These are phyloP conservation scores for Opisthocomus hoazin DNA, from an alignment of 2,113 vertebrate genomes.

Conservation along the genomic window DNA sequence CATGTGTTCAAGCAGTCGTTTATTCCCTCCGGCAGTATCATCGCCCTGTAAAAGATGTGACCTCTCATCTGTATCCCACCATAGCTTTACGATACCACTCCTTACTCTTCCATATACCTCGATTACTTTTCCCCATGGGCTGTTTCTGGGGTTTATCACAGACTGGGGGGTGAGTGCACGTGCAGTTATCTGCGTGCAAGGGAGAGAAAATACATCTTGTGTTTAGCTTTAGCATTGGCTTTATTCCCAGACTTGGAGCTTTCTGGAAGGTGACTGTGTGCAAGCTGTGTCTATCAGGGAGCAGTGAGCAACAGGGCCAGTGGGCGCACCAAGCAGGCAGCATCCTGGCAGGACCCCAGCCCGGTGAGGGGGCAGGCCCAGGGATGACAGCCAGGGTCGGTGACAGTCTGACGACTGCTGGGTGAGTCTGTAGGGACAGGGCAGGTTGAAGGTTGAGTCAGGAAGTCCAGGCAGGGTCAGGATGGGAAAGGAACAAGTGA, in stretches of 20 bases:
- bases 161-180: rapidly evolving
- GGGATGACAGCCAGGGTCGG: not conserved
- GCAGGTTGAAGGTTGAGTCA: not conserved
- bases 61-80: not conserved
- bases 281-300: not conserved
- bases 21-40: not conserved
- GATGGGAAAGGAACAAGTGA: not conserved
- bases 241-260: not conserved
- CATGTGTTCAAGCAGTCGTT: not conserved
- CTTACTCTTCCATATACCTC: not conserved
- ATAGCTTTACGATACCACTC: not conserved
- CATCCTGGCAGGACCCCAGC: not conserved
- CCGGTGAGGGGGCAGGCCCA: not conserved
- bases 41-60: not conserved
- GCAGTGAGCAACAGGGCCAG: not conserved
- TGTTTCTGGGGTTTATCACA: not conserved
- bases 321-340: rapidly evolving
- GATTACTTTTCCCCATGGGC: not conserved
- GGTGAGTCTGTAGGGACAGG: not conserved
- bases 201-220: not conserved
- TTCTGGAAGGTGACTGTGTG: not conserved
- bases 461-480: not conserved
- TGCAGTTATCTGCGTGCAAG: not conserved
- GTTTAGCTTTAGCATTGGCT: not conserved
- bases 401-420: not conserved